A percentile compares a stretch with the other conserved stretches of the same genome.
These are phyloP conservation scores for Phenacoccus solenopsis DNA, from an alignment of 1,140 invertebrate genomes.

Conservation along the genomic window DNA sequence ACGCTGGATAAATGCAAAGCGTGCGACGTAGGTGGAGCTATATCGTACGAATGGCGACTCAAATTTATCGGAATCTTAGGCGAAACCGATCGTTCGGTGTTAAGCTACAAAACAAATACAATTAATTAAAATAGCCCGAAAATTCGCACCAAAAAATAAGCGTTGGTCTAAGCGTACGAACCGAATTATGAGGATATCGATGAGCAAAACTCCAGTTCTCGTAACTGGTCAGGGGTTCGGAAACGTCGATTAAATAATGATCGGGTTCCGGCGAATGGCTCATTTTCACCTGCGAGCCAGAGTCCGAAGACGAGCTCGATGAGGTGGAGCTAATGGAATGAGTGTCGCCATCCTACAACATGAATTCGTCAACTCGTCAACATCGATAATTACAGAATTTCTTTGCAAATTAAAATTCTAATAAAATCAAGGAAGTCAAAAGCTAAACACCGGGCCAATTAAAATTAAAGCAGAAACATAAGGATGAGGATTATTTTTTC, in stretches of 20 bases:
- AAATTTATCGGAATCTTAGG: background rate
- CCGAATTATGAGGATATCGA: background rate
- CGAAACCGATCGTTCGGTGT: background rate
- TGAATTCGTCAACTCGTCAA: too few species aligned
- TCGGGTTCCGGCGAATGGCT: background rate
- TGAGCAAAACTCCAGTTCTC: background rate
- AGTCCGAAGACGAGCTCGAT: background rate
- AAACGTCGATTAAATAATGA: background rate
- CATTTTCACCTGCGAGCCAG: background rate
- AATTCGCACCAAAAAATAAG: too few species aligned
- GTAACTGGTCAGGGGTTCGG: background rate
- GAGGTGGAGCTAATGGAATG: constrained; percentile 5
- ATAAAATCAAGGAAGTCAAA: too few species aligned
- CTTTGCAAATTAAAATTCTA: too few species aligned
- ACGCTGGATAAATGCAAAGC: background rate
- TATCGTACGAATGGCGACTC: background rate
- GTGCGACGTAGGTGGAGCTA: background rate
- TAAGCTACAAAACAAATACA: background rate
- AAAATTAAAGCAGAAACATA: too few species aligned
- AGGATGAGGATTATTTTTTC: too few species aligned
- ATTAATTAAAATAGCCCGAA: background rate
- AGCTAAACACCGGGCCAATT: too few species aligned
- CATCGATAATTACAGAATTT: too few species aligned
- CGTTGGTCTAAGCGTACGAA: background rate
- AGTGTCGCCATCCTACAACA: background rate